These are phyloP conservation scores for Phoebastria nigripes DNA, from an alignment of 2,797 vertebrate species.

Conservation along the genomic window DNA sequence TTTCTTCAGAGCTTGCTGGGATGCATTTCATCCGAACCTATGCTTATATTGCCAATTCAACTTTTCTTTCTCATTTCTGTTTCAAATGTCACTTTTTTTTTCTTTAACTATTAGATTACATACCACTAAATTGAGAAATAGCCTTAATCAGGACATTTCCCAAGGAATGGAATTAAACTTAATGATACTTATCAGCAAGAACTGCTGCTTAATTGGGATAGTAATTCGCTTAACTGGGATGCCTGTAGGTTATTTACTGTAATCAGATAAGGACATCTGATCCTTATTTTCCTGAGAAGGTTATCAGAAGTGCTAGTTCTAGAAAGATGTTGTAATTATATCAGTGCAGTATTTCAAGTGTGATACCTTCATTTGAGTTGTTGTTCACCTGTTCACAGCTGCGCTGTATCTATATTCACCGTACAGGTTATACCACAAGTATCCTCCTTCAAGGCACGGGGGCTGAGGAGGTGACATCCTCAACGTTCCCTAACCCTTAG, in stretches of 20 bases:
- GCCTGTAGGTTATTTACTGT: conserved; percentile 66
- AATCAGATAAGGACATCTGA: conserved; percentile 58
- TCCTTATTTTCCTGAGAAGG: conserved; percentile 40
- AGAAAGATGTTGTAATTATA: background rate
- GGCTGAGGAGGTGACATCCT: background rate
- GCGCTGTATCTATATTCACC: background rate
- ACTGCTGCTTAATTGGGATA: conserved; percentile 69
- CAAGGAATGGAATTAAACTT: conserved; percentile 70
- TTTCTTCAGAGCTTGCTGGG: background rate
- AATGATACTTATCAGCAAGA: conserved; percentile 74
- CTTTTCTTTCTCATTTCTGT: background rate
- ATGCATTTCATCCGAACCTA: background rate
- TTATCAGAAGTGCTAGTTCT: conserved; percentile 33
- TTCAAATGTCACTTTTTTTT: background rate
- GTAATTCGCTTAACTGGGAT: conserved; percentile 70
- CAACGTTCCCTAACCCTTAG: background rate
- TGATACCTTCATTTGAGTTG: background rate
- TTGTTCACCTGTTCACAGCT: background rate
- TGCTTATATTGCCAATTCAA: background rate
- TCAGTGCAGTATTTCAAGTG: background rate
- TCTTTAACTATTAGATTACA: conserved; percentile 12
- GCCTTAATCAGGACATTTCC: conserved; percentile 66
- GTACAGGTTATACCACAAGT: background rate
- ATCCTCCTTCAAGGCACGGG: background rate
- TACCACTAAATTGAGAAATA: conserved; percentile 54